Evolutionary conservation across 2,797 vertebrate species (phyloP).

Genomic region (Hypotaenidia philippensis): DNA sequence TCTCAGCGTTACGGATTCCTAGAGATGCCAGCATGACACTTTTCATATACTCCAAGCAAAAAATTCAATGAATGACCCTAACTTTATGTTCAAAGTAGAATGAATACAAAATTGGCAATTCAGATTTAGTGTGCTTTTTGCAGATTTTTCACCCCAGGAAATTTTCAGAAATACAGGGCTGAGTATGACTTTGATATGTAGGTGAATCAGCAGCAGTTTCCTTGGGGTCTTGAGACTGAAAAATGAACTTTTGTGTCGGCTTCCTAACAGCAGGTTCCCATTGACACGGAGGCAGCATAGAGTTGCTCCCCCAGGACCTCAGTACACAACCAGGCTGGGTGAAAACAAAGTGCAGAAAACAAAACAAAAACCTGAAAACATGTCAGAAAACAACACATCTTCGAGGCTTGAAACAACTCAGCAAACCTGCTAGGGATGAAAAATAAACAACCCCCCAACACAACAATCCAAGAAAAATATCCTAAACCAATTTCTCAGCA

Average conservation of each 20-base stretch:
- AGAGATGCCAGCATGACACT: neutral
- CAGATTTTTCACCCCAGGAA: constrained; percentile 15
- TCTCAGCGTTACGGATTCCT: neutral
- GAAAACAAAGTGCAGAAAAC: neutral
- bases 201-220: neutral
- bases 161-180: neutral
- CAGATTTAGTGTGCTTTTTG: neutral
- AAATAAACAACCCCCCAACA: neutral
- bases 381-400: neutral
- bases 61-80: neutral
- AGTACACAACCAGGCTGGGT: neutral
- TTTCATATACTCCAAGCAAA: neutral
- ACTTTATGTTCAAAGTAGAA: neutral
- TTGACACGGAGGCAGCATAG: neutral
- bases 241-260: neutral
- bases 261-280: neutral
- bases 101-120: neutral
- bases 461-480: neutral
- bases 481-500: neutral
- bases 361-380: neutral
- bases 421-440: neutral
- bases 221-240: neutral
- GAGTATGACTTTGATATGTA: neutral
- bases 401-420: neutral
- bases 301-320: neutral